Base-by-base conservation (phyloP, 2,888 invertebrate species). In the Idaea biselata region DNA sequence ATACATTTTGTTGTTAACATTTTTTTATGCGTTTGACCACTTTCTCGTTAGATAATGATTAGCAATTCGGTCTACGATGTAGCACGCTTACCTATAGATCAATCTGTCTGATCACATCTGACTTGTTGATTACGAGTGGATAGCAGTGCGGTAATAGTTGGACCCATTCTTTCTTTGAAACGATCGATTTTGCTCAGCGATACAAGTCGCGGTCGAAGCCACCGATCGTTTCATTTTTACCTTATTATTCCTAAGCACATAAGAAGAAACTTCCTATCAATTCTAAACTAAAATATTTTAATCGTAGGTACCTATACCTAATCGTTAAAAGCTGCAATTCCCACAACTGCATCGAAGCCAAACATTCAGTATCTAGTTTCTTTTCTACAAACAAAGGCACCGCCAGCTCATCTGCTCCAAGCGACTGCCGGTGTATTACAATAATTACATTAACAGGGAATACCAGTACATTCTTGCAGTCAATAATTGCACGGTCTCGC, bases 401-500 rank as follows among this genome's bases (percentile, higher is more conserved):
- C 58, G 66, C 66, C 60, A 60, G 58, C 62, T 67, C 66, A 66
- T 60, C 66, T 68, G 68, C 63, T 65, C 44, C 67, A 63, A 68
- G 68, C 67, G 67, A 64, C 62, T 61, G 55, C 62, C 62, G 44
- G 44, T 44, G 44, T 60, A 63, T 67, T 62, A 68, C 62, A 63
- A 65, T 70, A 70, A 70, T 68, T 70, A 68, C 60, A 66, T 68
- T 63, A 66, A 66, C 59, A 53, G 66, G 63, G 65, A 70, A 70
- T 70, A 67, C 63, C 66, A 61, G 62, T 63, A 63, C 63, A 63
- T 66, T 71, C 69, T 70, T 67, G 66, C 65, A 65, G 64, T 65
- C 64, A 67, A 71, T 69, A 69, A 71, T 68, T 71, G 71, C 58
- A 68, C 63, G 58, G 63, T 70, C 64, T 66, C 58, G 64, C 69